These are phyloP conservation scores for Tetranychus cinnabarinus DNA, from an alignment of 1,140 invertebrate species.

Conservation along the genomic window DNA sequence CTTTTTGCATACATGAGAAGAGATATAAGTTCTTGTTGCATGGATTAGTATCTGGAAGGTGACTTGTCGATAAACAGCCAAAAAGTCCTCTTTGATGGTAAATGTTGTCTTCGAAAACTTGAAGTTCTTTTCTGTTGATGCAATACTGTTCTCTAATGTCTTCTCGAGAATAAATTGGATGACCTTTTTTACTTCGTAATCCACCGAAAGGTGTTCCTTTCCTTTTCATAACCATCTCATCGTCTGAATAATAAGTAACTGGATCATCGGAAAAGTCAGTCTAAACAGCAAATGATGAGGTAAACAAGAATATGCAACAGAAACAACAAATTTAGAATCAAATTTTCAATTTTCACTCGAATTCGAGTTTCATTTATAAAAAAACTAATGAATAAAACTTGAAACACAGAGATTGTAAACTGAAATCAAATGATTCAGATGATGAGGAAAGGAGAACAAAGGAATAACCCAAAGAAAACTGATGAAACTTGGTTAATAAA, in stretches of 20 bases:
- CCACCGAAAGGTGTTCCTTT: constrained; percentile 6
- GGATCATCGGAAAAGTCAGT: constrained; percentile 5
- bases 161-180: constrained; percentile 59
- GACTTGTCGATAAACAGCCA: constrained; percentile 48
- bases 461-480: no score
- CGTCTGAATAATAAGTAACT: constrained; percentile 17
- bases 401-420: no score
- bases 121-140: constrained; percentile 63
- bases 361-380: no score
- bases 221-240: constrained; percentile 15
- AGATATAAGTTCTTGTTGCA: constrained; percentile 31
- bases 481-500: no score
- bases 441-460: no score
- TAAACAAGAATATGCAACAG: neutral
- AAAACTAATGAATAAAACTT: no score
- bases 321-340: no score
- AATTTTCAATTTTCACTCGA: no score
- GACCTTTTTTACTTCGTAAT: constrained; percentile 18
- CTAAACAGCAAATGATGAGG: neutral
- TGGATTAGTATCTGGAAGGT: constrained; percentile 24
- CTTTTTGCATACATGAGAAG: constrained; percentile 54
- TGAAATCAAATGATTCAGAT: no score
- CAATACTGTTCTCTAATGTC: constrained; percentile 74
- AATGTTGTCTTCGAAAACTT: constrained; percentile 40
- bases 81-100: constrained; percentile 36